Evolutionary conservation across 2,113 vertebrate genomes (phyloP).

Genomic region (Benitochromis conjunctus): DNA sequence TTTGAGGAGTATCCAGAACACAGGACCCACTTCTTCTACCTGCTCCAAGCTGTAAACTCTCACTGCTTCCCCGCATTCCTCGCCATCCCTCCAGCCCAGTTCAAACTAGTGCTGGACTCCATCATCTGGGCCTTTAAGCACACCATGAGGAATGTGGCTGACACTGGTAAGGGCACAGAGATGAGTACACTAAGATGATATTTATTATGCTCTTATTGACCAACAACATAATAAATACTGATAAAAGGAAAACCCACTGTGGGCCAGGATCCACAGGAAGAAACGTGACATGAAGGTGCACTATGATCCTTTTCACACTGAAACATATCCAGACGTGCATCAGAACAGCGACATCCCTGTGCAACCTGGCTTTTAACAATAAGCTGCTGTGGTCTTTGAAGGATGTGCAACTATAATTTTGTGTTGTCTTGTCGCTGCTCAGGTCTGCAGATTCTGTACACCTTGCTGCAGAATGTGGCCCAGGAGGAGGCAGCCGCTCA

Average conservation of each 20-base stretch:
- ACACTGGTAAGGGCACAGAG: constrained; percentile 83
- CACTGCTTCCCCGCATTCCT: constrained; percentile 98
- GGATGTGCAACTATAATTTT: background rate
- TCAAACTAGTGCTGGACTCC: constrained; percentile 98
- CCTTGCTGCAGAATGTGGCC: constrained; percentile 93
- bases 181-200: background rate
- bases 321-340: background rate
- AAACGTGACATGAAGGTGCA: background rate
- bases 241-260: background rate
- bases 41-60: constrained; percentile 97
- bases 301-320: background rate
- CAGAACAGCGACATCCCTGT: background rate
- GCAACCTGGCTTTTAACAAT: background rate
- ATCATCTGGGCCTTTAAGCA: constrained; percentile 99
- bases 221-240: background rate
- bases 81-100: constrained; percentile 96
- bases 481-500: constrained; percentile 97
- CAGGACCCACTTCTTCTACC: constrained; percentile 97
- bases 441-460: constrained; percentile 98
- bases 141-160: constrained; percentile 98
- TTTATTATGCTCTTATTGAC: background rate
- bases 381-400: background rate
- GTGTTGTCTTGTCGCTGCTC: background rate
- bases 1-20: constrained; percentile 99
- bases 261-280: background rate